Conservation (phyloP, 2,113 vertebrate species). For the Ondatra zibethicus region DNA sequence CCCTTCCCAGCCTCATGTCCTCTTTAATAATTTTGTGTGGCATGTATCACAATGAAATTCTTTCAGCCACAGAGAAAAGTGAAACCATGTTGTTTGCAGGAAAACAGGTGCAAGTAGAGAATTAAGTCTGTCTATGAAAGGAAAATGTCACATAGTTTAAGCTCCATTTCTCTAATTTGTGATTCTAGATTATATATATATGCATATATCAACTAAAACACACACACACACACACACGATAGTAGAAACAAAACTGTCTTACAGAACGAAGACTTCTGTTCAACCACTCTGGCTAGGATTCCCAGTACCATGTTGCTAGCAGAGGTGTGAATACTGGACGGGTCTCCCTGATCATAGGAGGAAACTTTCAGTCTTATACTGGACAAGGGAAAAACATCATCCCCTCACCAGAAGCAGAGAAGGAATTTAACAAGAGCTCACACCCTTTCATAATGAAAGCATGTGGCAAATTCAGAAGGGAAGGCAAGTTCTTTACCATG, state of each 20-base stretch:
- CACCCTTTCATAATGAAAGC: background rate
- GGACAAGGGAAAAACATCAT: background rate
- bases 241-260: background rate
- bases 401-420: background rate
- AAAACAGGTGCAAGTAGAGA: background rate
- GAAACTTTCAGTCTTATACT: background rate
- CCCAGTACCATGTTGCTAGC: background rate
- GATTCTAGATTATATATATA: background rate
- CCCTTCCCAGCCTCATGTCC: no score
- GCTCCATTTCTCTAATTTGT: background rate
- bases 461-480: background rate
- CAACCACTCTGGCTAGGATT: slow-evolving; percentile 26
- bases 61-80: background rate
- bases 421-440: background rate
- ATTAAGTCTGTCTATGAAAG: background rate
- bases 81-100: background rate
- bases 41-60: background rate
- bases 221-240: background rate
- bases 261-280: background rate
- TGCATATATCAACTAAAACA: background rate
- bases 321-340: background rate
- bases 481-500: background rate
- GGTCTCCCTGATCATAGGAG: slow-evolving; percentile 23
- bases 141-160: background rate
- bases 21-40: background rate